Evolutionary conservation across 1,140 invertebrate species (phyloP), one percentile per base, ranked within the genome.

Genomic region (Trigoniulus corallinus): DNA sequence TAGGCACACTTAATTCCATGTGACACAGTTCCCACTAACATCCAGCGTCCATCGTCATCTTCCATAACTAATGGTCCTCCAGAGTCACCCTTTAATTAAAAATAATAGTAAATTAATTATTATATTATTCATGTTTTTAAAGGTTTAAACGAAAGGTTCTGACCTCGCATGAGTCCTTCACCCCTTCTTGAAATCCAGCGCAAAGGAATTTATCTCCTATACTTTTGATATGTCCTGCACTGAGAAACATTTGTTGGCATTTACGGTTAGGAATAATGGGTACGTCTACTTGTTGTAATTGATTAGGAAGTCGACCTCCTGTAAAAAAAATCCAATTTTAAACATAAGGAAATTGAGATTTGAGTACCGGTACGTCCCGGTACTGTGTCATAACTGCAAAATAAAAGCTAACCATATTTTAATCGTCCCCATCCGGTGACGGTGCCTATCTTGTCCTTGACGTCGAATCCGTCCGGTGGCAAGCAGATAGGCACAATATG

Each of bases 1-100:
- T 86, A 82, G 1, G 88, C 91, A 62, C 91, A 95, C 61, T 88
- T 88, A 54, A 91, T 93, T 13, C 92, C 92, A 66, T 95, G 92
- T 3, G 89, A 94, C 0, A 95, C 88, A 0, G 91, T 92, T 12
- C 91, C 92, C 1, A 84, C 84, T 2, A 96, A 68, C 51, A 88
- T 78, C 79, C 88, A 96, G 51, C 80, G 75, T 15, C 86, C 87
- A 58, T 92, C 84, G 0, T 77, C 71, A 51, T 84, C 68, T 62
- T 86, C 82, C 21, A 92, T 70, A 26, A 91, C 83, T 50, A 95
- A 63, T 1, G 91, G 91, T 25, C 89, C 89, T 4, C 91, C 91
- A 57, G 86, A 91, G 71, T 95, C 91, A 53, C 89, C 88, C 88
- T 94, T 66, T 12, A 62, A 21, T 18, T 20, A 48, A 27, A 46